A percentile compares a stretch with the other conserved stretches of the same genome.
Evolutionary conservation across 2,113 vertebrate species (phyloP).

Genomic region (western clawed frog (Xenopus tropicalis)): UCB_Xtro_10.0 CM004444.2:29174501-29175000

Average conservation of each 20-base stretch:
- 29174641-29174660: constrained; percentile 50
- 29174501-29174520: constrained; percentile 22
- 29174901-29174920: too few species aligned
- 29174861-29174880: too few species aligned
- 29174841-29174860: too few species aligned
- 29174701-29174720: constrained; percentile 34
- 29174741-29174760: constrained; percentile 9
- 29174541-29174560: constrained; percentile 39
- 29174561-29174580: constrained; percentile 29
- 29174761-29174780: neutral
- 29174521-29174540: constrained; percentile 11
- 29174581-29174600: constrained; percentile 27
- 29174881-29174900: too few species aligned
- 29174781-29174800: neutral
- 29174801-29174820: neutral
- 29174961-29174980: too few species aligned
- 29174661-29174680: constrained; percentile 13
- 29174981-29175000: too few species aligned
- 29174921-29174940: too few species aligned
- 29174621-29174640: constrained; percentile 23
- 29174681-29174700: constrained; percentile 19
- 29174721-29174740: constrained; percentile 8
- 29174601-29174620: constrained; percentile 34
- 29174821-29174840: too few species aligned
- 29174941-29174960: too few species aligned